Evolutionary conservation across 2,888 invertebrate species (phyloP), one percentile per base, ranked within the genome.

Genomic region (Girardia tigrina): DNA sequence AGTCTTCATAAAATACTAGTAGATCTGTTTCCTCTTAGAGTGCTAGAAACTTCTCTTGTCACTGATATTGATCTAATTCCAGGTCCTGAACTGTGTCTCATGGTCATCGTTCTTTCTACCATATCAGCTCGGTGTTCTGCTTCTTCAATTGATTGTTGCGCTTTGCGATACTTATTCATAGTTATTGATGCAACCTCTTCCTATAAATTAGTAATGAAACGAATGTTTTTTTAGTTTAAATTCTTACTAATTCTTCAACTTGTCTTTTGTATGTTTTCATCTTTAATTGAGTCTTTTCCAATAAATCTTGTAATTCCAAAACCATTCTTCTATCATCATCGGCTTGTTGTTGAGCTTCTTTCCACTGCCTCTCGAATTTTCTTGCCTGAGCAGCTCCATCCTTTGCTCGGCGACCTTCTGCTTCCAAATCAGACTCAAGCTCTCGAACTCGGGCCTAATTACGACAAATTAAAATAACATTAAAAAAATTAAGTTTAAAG

Each of bases 101-200:
- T 77, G 70, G 80, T 78, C 76, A 82, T 79, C 79, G 80, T 82
- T 79, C 82, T 81, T 79, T 83, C 83, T 56, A 83, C 83, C 76
- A 79, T 79, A 77, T 84, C 84, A 70, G 83, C 83, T 72, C 83
- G 78, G 78, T 79, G 78, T 78, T 84, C 84, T 36, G 83, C 83
- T 77, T 84, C 84, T 71, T 84, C 84, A 72, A 83, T 78, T 78
- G 82, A 78, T 72, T 80, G 78, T 78, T 82, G 82, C 71, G 82
- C 83, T 79, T 83, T 84, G 79, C 83, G 81, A 81, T 83, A 84
- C 79, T 84, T 84, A 80, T 82, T 83, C 83, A 84, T 82, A 42
- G 83, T 83, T 78, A 84, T 83, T 75, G 80, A 82, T 77, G 83
- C 81, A 26, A 83, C 83, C 76, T 84, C 84, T 79, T 84, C 84